phyloP scores from a whole-genome alignment of 2,113 vertebrate species.

The Oophaga pumilio region DNA sequence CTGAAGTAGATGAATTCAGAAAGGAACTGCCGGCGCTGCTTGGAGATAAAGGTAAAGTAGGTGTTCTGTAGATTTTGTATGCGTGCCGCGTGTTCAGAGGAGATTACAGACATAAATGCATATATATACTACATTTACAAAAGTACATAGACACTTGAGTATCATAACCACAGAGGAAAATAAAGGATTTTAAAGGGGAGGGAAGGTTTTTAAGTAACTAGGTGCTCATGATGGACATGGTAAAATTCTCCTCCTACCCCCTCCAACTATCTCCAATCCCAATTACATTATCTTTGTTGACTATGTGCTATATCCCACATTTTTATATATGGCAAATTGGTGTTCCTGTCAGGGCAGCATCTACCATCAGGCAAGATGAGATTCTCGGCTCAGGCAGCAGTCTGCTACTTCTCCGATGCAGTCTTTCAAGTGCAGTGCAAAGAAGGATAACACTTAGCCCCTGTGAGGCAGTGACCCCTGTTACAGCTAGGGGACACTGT shows the following conservation, averaged over 20 bases:
- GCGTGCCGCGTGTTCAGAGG: background rate
- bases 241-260: background rate
- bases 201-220: background rate
- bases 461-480: no score
- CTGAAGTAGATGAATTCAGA: slow-evolving; percentile 11
- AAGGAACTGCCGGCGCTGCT: background rate
- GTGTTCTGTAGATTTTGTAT: slow-evolving; percentile 1
- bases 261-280: no score
- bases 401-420: no score
- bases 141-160: background rate
- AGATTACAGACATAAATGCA: background rate
- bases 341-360: no score
- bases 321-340: no score
- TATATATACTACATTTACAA: background rate
- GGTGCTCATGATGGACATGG: background rate
- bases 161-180: background rate
- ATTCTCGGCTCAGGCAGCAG: no score
- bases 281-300: no score
- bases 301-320: no score
- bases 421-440: no score
- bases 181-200: background rate
- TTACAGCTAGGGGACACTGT: no score
- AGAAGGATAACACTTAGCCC: no score
- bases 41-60: slow-evolving; percentile 19
- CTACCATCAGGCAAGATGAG: no score